Conservation (phyloP, 2,888 invertebrate genomes). For the Agonopterix alstromeriana region DNA sequence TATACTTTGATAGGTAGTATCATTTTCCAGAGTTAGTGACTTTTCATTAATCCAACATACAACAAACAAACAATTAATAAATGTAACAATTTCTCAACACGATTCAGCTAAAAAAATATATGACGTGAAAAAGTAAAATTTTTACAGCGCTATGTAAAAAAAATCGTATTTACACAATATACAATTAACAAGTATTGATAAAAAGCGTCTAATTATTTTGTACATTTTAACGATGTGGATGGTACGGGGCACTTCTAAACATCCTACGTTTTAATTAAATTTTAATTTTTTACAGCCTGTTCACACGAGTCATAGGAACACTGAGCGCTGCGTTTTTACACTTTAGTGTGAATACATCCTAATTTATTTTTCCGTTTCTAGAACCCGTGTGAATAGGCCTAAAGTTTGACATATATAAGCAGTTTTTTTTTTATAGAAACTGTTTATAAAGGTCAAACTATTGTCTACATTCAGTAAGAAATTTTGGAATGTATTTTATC, state of each 20-base stretch:
- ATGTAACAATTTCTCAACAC: neutral
- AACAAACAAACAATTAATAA: neutral
- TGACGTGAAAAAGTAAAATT: conserved; percentile 7
- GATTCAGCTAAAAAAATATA: neutral
- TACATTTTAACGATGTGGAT: conserved; percentile 2
- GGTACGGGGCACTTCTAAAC: neutral
- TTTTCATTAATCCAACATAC: neutral
- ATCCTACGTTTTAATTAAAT: too few relatives aligned
- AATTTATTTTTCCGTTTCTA: too few relatives aligned
- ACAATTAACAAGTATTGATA: conserved; percentile 4
- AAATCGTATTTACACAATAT: conserved; percentile 10
- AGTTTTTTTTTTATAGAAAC: too few relatives aligned
- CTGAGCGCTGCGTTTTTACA: too few relatives aligned
- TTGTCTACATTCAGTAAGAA: conserved; percentile 24
- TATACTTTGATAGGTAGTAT: too few relatives aligned
- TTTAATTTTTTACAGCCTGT: too few relatives aligned
- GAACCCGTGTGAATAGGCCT: too few relatives aligned
- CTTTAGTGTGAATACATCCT: too few relatives aligned
- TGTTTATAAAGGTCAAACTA: neutral
- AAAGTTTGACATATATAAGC: too few relatives aligned
- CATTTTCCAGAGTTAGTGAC: too few relatives aligned
- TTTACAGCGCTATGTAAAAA: conserved; percentile 10
- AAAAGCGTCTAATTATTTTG: conserved; percentile 1
- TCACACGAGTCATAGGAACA: too few relatives aligned
- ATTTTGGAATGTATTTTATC: conserved; percentile 48